These are phyloP conservation scores for Calonectris borealis DNA, from an alignment of 2,113 vertebrate genomes.

Conservation along the genomic window DNA sequence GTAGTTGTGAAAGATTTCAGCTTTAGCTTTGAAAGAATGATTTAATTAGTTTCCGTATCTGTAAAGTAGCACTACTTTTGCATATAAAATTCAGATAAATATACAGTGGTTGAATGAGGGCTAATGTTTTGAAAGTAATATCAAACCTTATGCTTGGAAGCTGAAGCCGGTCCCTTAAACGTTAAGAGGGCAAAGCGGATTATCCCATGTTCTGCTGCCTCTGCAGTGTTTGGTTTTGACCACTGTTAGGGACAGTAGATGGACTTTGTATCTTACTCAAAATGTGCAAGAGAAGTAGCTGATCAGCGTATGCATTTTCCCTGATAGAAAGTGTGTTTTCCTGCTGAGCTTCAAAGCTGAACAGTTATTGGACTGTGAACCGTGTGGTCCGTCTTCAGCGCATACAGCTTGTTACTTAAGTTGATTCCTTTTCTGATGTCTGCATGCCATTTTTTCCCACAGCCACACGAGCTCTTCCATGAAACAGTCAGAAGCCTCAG, in stretches of 20 bases:
- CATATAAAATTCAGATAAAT: not conserved
- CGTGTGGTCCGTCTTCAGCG: not conserved
- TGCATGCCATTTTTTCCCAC: not conserved
- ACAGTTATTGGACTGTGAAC: not conserved
- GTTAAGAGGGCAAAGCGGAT: not conserved
- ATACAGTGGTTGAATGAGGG: not conserved
- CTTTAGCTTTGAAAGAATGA: not conserved
- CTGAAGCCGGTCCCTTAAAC: not conserved
- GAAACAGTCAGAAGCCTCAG: slow-evolving; percentile 93
- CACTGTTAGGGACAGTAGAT: not conserved
- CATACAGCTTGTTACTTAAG: not conserved
- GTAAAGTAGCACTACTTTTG: not conserved
- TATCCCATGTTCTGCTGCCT: not conserved
- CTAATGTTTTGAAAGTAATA: not conserved
- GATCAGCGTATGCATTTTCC: not conserved
- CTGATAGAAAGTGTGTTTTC: not conserved
- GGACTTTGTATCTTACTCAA: not conserved
- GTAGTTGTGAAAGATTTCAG: not conserved
- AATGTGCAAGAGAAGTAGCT: not conserved
- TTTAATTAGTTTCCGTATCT: not conserved
- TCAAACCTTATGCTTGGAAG: not conserved
- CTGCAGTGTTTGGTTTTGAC: not conserved
- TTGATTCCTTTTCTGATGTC: not conserved
- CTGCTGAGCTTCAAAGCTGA: not conserved
- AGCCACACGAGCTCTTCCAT: slow-evolving; percentile 88